Conservation (phyloP, 2,113 vertebrate genomes). For the Naja naja region DNA sequence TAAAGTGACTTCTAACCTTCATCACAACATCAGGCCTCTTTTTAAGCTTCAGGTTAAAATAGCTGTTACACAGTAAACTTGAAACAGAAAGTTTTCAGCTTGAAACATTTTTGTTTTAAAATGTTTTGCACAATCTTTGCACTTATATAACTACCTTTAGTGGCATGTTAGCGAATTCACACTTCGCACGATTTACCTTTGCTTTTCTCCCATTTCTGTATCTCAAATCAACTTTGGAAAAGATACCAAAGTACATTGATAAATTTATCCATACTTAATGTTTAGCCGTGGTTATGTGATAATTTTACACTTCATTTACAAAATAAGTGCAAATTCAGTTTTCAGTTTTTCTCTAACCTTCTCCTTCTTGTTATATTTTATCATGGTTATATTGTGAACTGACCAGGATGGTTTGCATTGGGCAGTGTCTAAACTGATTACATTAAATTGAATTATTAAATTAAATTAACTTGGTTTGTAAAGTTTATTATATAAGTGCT, state of each 20-base stretch:
- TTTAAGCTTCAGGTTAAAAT: not conserved
- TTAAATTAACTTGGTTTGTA: not conserved
- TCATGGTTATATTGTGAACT: not conserved
- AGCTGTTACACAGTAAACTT: not conserved
- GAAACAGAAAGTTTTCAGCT: not conserved
- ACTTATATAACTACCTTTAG: not conserved
- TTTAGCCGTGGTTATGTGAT: not conserved
- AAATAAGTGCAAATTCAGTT: not conserved
- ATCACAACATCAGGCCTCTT: not conserved
- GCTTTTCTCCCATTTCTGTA: not conserved
- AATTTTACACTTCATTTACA: not conserved
- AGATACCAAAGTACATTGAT: not conserved
- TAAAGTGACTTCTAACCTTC: not conserved
- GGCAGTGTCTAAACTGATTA: not conserved
- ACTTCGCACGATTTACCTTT: not conserved
- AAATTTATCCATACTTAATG: not conserved
- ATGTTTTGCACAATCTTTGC: not conserved
- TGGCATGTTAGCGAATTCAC: not conserved
- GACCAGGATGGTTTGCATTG: not conserved
- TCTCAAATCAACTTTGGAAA: not conserved
- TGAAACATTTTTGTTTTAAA: not conserved
- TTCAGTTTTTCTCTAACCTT: not conserved
- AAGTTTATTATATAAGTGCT: not conserved
- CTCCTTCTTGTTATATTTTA: not conserved
- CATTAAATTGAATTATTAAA: not conserved